Evolutionary conservation across 2,888 invertebrate species (phyloP), one percentile per base, ranked within the genome.

Genomic region (Deilephila elpenor): DNA sequence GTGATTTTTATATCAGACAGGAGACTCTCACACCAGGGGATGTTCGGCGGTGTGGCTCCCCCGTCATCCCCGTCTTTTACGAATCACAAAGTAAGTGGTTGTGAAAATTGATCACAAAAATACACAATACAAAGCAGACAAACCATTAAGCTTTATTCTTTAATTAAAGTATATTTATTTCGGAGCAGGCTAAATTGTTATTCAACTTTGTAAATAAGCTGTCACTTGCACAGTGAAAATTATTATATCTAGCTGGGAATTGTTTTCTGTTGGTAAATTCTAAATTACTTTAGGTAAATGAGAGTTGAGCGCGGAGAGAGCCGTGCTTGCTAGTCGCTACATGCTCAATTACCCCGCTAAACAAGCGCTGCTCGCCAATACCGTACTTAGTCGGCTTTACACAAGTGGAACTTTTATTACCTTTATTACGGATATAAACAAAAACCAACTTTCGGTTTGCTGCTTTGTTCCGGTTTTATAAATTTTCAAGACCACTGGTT

Each of bases 321-420:
- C 74, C 74, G 81, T 80, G 82, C 81, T 82, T 75, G 79, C 81
- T 81, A 82, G 80, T 82, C 76, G 79, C 81, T 81, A 82, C 80
- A 86, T 79, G 86, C 84, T 84, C 83, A 86, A 84, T 87, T 87
- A 86, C 82, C 80, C 78, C 78, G 77, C 78, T 82, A 83, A 83
- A 81, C 79, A 79, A 78, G 73, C 78, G 71, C 76, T 76, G 76
- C 77, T 78, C 79, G 78, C 78, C 74, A 78, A 79, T 78, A 76
- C 72, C 75, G 72, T 77, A 67, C 67, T 67, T 67, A 67, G 75
- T 70, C 71, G 71, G 62, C 71, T 76, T 77, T 73, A 79, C 67
- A 51, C 67, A 51, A 67, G 67, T 67, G 51, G 67, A 25, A 29
- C 51, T 67, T 67, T 51, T 67, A 67, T 67, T 67, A 67, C 20